A percentile compares a stretch with the other conserved stretches of the same genome.
Evolutionary conservation across 53 echinoderm and acorn worm species (phyloP).

Genomic region (Paelopatides confundens): DNA sequence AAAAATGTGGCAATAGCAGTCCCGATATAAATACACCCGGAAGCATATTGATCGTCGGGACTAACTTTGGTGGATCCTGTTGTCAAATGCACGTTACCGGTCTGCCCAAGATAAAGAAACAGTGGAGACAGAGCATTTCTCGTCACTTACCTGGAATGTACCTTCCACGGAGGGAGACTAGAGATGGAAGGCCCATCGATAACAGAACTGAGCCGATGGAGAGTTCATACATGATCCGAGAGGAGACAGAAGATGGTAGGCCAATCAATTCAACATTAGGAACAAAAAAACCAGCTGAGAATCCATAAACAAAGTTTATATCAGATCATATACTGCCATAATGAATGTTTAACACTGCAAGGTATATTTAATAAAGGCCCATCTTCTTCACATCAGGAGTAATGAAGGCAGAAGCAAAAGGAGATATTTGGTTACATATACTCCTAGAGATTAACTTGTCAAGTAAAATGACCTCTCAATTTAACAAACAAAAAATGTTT

Average conservation of each 20-base stretch:
- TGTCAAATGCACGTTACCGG: background rate
- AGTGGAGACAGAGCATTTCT: background rate
- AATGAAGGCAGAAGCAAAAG: too few species aligned
- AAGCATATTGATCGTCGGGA: background rate
- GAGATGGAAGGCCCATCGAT: background rate
- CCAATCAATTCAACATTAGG: background rate
- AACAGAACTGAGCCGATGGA: background rate
- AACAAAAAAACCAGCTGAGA: background rate
- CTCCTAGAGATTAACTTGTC: too few species aligned
- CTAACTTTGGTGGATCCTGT: background rate
- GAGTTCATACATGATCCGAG: background rate
- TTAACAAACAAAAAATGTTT: too few species aligned
- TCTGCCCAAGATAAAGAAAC: background rate
- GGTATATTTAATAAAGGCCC: too few species aligned
- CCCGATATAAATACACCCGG: background rate
- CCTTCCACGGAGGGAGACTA: background rate
- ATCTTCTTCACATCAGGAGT: too few species aligned
- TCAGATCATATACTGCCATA: background rate
- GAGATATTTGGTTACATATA: too few species aligned
- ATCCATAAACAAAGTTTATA: background rate
- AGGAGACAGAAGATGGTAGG: slow-evolving; percentile 20
- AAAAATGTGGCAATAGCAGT: background rate
- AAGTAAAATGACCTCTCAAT: too few species aligned
- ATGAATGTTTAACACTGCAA: background rate
- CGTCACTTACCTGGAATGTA: background rate